These are phyloP conservation scores for Protosalanx chinensis DNA, from an alignment of 2,797 vertebrate species.

Conservation along the genomic window DNA sequence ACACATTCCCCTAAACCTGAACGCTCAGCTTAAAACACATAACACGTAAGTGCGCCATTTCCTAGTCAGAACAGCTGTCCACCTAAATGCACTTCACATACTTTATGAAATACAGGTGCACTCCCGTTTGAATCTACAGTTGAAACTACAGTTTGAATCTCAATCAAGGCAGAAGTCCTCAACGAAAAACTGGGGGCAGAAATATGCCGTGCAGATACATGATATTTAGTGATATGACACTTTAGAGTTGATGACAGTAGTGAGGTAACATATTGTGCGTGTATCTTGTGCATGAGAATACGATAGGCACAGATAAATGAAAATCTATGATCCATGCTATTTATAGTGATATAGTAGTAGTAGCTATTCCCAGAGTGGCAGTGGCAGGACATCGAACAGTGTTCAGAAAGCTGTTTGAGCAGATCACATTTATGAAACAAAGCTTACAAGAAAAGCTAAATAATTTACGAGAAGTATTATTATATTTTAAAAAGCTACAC, in stretches of 20 bases:
- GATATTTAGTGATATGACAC: background rate
- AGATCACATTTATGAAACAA: background rate
- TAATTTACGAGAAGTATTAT: too few species aligned
- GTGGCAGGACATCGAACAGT: background rate
- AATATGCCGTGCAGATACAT: background rate
- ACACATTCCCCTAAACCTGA: background rate
- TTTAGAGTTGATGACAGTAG: background rate
- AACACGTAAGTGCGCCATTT: background rate
- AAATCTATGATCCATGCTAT: background rate
- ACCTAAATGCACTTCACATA: too few species aligned
- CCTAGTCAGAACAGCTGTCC: too few species aligned
- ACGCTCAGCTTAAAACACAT: background rate
- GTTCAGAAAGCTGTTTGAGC: background rate
- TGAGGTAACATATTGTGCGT: background rate
- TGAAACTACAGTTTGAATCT: background rate
- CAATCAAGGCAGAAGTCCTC: background rate
- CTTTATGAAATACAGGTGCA: background rate
- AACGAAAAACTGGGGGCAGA: background rate
- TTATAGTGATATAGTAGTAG: background rate
- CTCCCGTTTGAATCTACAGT: background rate
- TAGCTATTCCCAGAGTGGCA: background rate
- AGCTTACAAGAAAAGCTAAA: background rate
- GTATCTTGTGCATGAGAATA: background rate
- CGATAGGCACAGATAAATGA: background rate
- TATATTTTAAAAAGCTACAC: too few species aligned